Percentiles rank a stretch among this genome's conserved stretches.
Conservation (phyloP, 2,797 vertebrate genomes). For the Ceryle rudis region DNA sequence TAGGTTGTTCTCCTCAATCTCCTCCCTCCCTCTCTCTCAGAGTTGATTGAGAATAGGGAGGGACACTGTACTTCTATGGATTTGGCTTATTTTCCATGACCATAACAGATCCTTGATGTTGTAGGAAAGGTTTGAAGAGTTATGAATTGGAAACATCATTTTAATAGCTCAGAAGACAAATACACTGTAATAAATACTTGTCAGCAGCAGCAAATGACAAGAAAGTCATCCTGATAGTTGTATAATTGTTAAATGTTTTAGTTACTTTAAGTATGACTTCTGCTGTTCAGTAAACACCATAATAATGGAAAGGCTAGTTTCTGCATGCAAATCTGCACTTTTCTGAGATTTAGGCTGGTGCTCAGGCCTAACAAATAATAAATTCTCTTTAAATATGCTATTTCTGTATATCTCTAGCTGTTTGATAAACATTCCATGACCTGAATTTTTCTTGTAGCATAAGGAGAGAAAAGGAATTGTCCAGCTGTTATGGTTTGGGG, state of each 20-base stretch:
- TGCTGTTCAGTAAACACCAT: not conserved
- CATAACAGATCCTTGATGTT: not conserved
- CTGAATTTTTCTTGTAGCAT: not conserved
- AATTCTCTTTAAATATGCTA: not conserved
- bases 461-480: not conserved
- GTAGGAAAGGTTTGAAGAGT: not conserved
- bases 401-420: not conserved
- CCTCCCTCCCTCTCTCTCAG: not conserved
- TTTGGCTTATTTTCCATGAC: not conserved
- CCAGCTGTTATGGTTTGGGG: not conserved
- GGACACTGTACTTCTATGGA: not conserved
- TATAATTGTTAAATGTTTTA: not conserved
- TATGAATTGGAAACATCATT: not conserved
- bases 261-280: not conserved
- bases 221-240: not conserved
- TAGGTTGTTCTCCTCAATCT: constrained; percentile 49
- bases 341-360: not conserved
- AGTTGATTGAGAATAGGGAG: constrained; percentile 42
- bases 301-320: not conserved
- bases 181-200: not conserved
- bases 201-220: not conserved
- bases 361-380: not conserved
- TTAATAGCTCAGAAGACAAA: constrained; percentile 14
- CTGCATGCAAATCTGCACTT: not conserved
- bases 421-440: not conserved